phyloP scores from a whole-genome alignment of 2,888 invertebrate species.

The Drosophila niveifrons region DNA sequence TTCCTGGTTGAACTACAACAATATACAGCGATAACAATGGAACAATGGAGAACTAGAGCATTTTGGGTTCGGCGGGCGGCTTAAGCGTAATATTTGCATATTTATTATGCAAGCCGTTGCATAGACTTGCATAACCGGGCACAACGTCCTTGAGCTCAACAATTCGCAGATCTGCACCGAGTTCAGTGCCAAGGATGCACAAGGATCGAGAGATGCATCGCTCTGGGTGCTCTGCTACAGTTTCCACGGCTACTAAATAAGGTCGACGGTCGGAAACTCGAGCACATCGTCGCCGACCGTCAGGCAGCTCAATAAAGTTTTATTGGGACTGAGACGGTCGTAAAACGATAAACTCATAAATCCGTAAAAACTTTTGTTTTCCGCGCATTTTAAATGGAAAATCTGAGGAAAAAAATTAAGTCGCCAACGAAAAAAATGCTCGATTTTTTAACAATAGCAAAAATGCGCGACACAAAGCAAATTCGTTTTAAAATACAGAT shows the following conservation, averaged over 20 bases:
- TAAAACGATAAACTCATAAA: slow-evolving; percentile 81
- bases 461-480: slow-evolving; percentile 63
- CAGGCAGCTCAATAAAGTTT: slow-evolving; percentile 72
- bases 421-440: slow-evolving; percentile 74
- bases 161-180: slow-evolving; percentile 24
- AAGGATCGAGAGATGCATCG: background rate
- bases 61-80: slow-evolving; percentile 56
- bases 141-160: slow-evolving; percentile 50
- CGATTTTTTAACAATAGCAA: slow-evolving; percentile 76
- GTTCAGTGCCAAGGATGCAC: slow-evolving; percentile 1
- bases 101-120: slow-evolving; percentile 78
- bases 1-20: slow-evolving; percentile 50
- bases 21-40: slow-evolving; percentile 6
- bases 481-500: slow-evolving; percentile 74
- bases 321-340: slow-evolving; percentile 59
- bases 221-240: slow-evolving; percentile 60
- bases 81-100: slow-evolving; percentile 63
- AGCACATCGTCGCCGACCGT: slow-evolving; percentile 50
- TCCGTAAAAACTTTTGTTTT: slow-evolving; percentile 64
- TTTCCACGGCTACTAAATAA: slow-evolving; percentile 76
- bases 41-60: slow-evolving; percentile 77
- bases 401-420: slow-evolving; percentile 71
- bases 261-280: slow-evolving; percentile 71
- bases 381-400: slow-evolving; percentile 73
- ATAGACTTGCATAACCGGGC: slow-evolving; percentile 76